Evolutionary conservation across 1,140 invertebrate species (phyloP).

Genomic region (Sarcophaga bullata): DNA sequence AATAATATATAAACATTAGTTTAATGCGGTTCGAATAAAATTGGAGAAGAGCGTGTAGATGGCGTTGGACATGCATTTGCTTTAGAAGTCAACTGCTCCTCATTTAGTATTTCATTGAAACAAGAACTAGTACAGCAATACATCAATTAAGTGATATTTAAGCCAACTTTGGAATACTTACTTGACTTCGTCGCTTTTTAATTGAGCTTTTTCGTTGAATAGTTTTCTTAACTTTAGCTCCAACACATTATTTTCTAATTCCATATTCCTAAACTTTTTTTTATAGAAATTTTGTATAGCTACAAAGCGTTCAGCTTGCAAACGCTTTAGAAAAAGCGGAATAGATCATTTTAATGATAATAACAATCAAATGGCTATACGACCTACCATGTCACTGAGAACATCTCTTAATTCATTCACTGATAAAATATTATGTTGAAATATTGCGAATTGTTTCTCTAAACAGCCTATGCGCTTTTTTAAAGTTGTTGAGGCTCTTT

Average conservation of each 20-base stretch:
- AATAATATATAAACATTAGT: background rate
- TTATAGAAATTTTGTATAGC: constrained; percentile 55
- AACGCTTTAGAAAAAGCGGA: constrained; percentile 16
- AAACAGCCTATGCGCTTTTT: constrained; percentile 34
- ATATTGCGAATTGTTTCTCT: constrained; percentile 30
- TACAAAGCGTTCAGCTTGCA: constrained; percentile 48
- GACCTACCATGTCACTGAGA: constrained; percentile 48
- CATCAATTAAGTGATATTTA: background rate
- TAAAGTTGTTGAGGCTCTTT: background rate
- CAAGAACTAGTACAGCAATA: constrained; percentile 26
- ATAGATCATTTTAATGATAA: too few species aligned
- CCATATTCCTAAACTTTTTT: constrained; percentile 40
- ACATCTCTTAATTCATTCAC: constrained; percentile 38
- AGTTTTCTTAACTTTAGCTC: background rate
- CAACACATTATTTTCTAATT: background rate
- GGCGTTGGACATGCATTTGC: background rate
- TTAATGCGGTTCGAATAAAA: constrained; percentile 7
- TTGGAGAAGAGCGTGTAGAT: background rate
- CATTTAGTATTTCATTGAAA: constrained; percentile 31
- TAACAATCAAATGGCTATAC: background rate
- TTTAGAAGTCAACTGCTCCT: constrained; percentile 34
- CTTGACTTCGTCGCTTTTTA: background rate
- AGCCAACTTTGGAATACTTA: background rate
- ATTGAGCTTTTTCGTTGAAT: background rate
- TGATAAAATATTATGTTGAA: constrained; percentile 25